Evolutionary conservation across 2,797 vertebrate genomes (phyloP).

Genomic region (Schizopygopsis malacanthus): DNA sequence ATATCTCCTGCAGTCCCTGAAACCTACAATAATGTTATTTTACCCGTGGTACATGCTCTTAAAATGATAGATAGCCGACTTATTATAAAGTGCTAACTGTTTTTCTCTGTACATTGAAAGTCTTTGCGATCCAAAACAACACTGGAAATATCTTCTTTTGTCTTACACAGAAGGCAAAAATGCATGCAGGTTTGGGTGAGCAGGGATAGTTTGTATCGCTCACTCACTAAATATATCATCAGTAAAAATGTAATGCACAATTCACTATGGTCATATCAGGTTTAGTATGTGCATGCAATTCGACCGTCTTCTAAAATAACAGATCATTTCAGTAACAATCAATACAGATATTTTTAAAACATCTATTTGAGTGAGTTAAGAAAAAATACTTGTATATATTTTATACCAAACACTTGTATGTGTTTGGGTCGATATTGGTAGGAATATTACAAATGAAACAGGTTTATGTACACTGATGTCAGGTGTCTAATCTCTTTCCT

Average conservation of each 20-base stretch:
- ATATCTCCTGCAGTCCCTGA: background rate
- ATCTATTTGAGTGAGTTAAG: background rate
- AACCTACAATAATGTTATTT: background rate
- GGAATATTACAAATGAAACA: background rate
- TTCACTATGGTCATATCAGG: background rate
- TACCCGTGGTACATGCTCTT: background rate
- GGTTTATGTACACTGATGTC: background rate
- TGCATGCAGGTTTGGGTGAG: background rate
- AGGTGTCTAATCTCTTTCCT: background rate
- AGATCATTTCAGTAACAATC: background rate
- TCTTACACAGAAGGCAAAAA: background rate
- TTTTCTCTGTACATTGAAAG: background rate
- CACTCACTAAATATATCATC: background rate
- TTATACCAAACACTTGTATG: too few relatives aligned
- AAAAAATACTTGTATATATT: background rate
- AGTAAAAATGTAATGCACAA: background rate
- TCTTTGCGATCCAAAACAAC: background rate
- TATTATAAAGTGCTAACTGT: background rate
- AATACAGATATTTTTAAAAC: conserved; percentile 11
- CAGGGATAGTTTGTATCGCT: background rate
- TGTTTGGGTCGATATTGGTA: background rate
- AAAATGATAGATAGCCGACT: background rate
- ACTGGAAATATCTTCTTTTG: background rate
- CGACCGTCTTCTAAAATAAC: background rate
- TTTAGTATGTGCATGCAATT: background rate